Evolutionary conservation across 1,140 invertebrate species (phyloP).

Genomic region (Samia ricini): DNA sequence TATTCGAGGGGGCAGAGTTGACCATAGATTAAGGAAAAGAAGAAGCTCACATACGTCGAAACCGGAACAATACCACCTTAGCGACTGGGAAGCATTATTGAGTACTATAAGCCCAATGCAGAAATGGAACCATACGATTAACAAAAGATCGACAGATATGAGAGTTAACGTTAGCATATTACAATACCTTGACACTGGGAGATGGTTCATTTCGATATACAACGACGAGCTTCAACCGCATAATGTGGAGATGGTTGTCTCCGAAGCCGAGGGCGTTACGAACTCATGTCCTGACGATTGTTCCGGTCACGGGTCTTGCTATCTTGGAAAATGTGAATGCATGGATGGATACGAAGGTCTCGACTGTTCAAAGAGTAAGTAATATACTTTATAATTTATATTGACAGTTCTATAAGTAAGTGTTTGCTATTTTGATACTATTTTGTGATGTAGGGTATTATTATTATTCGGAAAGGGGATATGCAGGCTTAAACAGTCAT

Average conservation of each 20-base stretch:
- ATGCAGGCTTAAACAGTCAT: too few relatives aligned
- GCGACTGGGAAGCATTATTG: constrained; percentile 59
- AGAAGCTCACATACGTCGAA: constrained; percentile 56
- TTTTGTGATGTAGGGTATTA: too few relatives aligned
- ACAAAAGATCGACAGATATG: constrained; percentile 81
- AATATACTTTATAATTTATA: constrained; percentile 1
- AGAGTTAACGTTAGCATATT: constrained; percentile 90
- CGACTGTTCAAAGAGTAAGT: constrained; percentile 94
- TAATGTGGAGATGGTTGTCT: constrained; percentile 87
- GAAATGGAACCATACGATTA: constrained; percentile 79
- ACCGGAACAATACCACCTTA: constrained; percentile 46
- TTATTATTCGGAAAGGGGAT: too few relatives aligned
- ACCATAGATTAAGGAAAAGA: constrained; percentile 83
- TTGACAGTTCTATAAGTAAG: too few relatives aligned
- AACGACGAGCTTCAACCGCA: constrained; percentile 94
- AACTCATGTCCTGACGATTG: constrained; percentile 96
- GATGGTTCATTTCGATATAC: constrained; percentile 97
- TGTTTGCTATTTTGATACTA: too few relatives aligned
- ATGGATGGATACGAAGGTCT: constrained; percentile 95
- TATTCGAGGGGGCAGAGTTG: constrained; percentile 88
- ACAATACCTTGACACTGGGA: constrained; percentile 93
- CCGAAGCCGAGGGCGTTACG: constrained; percentile 90
- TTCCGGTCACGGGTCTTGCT: constrained; percentile 95
- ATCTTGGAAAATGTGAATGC: constrained; percentile 96
- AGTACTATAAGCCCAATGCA: constrained; percentile 77